Percentiles rank a stretch among this genome's conserved stretches.
phyloP scores from a whole-genome alignment of 2,888 invertebrate species.

The Spilarctia lutea region DNA sequence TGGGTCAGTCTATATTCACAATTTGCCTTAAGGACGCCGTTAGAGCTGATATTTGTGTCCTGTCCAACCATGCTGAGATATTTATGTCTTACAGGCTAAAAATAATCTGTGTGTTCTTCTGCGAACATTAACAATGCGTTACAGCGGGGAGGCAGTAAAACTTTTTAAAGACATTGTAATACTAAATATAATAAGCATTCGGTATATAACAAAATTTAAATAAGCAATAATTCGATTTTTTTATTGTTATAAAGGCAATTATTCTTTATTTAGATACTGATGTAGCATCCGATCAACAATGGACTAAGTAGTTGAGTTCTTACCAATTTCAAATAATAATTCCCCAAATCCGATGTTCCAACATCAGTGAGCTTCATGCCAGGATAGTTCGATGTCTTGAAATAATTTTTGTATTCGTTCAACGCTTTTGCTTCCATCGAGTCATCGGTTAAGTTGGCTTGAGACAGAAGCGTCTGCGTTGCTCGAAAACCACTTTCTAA shows the following conservation, averaged over 20 bases:
- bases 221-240: neutral
- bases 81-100: neutral
- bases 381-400: constrained; percentile 63
- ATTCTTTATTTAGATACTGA: too few relatives aligned
- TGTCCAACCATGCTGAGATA: neutral
- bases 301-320: constrained; percentile 29
- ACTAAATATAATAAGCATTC: too few relatives aligned
- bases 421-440: constrained; percentile 66
- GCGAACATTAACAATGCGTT: neutral
- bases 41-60: neutral
- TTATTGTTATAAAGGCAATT: too few relatives aligned
- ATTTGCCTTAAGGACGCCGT: too few relatives aligned
- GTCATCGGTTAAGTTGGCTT: constrained; percentile 59
- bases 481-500: constrained; percentile 76
- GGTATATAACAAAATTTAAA: neutral
- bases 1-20: too few relatives aligned
- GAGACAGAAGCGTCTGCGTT: constrained; percentile 74
- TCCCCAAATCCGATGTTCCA: constrained; percentile 68
- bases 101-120: neutral
- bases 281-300: neutral
- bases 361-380: constrained; percentile 70
- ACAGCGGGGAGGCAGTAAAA: neutral
- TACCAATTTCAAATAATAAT: constrained; percentile 81
- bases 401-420: constrained; percentile 72
- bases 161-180: neutral